These are phyloP conservation scores for Pegoplata infirma DNA, from an alignment of 2,888 invertebrate species.

Conservation along the genomic window DNA sequence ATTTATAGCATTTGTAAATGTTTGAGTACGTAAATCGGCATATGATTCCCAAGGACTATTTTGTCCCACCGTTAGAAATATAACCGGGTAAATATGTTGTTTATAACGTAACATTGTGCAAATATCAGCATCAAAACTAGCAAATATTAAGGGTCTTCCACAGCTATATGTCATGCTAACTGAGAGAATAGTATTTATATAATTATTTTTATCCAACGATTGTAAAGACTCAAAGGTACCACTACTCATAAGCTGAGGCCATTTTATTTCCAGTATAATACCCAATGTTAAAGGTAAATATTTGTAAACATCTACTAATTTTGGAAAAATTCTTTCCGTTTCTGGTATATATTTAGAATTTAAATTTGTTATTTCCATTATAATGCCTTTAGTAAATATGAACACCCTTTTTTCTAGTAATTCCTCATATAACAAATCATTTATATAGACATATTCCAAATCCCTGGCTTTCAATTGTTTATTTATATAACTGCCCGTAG, in stretches of 20 bases:
- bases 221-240: slow-evolving; percentile 91
- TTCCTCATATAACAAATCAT: slow-evolving; percentile 93
- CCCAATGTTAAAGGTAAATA: slow-evolving; percentile 90
- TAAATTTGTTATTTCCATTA: slow-evolving; percentile 83
- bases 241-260: slow-evolving; percentile 92
- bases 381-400: slow-evolving; percentile 84
- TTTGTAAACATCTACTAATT: slow-evolving; percentile 87
- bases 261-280: slow-evolving; percentile 97
- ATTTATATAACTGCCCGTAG: slow-evolving; percentile 80
- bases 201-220: slow-evolving; percentile 90
- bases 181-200: slow-evolving; percentile 90
- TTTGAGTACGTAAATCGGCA: slow-evolving; percentile 88
- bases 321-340: slow-evolving; percentile 91
- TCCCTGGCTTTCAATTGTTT: slow-evolving; percentile 86
- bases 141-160: slow-evolving; percentile 91
- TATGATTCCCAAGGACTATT: slow-evolving; percentile 81
- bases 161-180: slow-evolving; percentile 88
- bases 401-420: slow-evolving; percentile 92
- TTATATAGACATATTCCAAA: slow-evolving; percentile 92
- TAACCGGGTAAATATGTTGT: slow-evolving; percentile 96
- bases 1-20: slow-evolving; percentile 87
- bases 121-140: slow-evolving; percentile 96
- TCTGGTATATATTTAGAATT: slow-evolving; percentile 84
- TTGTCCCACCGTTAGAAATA: slow-evolving; percentile 83
- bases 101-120: slow-evolving; percentile 95